Evolutionary conservation across 2,113 vertebrate species (phyloP), one percentile per base, ranked within the genome.

Genomic region (Prunella himalayana): DNA sequence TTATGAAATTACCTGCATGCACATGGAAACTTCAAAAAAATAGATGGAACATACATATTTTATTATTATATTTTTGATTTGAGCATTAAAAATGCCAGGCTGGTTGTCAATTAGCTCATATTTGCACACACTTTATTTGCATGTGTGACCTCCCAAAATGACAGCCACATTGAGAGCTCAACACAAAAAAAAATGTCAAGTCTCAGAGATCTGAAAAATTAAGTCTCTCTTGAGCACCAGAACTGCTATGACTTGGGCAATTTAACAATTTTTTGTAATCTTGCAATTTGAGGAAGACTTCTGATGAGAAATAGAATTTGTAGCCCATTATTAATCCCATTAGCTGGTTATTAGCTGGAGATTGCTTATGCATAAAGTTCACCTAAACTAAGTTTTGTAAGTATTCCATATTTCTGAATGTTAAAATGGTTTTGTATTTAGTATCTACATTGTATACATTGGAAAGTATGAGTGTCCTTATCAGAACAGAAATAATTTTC

Each of bases 191-290:
- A 75, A 25, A 6, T 15, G 27, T 24, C 13, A n/a, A 39, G 5
- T 9, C 22, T 53, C 21, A 53, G 54, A 35, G 42, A 14, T 69
- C n/a, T 65, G 35, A 72, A 63, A 78, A 90, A 45, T 28, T 17
- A 41, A 35, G 35, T 22, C 0, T 2, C 7, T 25, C 2, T 14
- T 69, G 49, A 77, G 18, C 27, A 33, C 37, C 0, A 2, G 19
- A 84, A 39, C 10, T 30, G 9, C 49, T 57, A 5, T 12, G 11
- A 21, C 42, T 31, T 50, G 30, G 33, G 9, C 49, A n/a, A 39
- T 15, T 35, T 23, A 35, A 35, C 7, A 28, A 5, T 24, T 51
- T 60, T 73, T 15, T 51, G 7, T 39, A 8, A 2, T 44, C 7
- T 7, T 14, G 9, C 11, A 4, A 3, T 45, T 37, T 57, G 6